phyloP scores from a whole-genome alignment of 2,113 vertebrate genomes.

The Pygoscelis adeliae region DNA sequence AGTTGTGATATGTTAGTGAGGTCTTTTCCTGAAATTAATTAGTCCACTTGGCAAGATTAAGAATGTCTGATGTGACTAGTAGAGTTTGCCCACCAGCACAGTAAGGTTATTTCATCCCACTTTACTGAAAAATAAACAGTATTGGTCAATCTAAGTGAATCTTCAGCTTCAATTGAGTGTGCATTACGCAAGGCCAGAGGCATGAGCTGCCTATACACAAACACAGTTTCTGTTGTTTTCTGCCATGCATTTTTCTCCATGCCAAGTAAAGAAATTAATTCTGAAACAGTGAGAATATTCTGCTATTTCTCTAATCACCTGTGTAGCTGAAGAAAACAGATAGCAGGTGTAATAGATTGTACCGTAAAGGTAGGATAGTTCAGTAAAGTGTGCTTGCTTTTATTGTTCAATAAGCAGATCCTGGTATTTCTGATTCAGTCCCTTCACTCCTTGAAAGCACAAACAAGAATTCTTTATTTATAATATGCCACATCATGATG shows the following conservation, averaged over 20 bases:
- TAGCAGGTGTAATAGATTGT: slow-evolving; percentile 11
- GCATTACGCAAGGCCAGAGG: not conserved
- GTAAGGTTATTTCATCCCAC: not conserved
- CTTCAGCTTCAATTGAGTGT: not conserved
- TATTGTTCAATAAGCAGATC: not conserved
- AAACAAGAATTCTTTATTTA: not conserved
- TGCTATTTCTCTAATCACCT: slow-evolving; percentile 45
- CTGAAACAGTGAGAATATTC: slow-evolving; percentile 58
- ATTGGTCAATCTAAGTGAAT: not conserved
- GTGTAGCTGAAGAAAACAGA: not conserved
- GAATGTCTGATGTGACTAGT: not conserved
- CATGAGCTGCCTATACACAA: not conserved
- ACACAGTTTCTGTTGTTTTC: not conserved
- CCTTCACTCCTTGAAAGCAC: not conserved
- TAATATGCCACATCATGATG: not conserved
- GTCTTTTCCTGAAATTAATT: not conserved
- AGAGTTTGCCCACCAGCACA: not conserved
- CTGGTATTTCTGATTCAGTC: not conserved
- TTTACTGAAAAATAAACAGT: not conserved
- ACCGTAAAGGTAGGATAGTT: not conserved
- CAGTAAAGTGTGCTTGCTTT: not conserved
- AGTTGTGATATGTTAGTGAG: not conserved
- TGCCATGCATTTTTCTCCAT: not conserved
- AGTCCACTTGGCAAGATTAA: not conserved
- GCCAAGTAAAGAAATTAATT: slow-evolving; percentile 22